phyloP scores from a whole-genome alignment of 2,888 invertebrate genomes.

The Ichneumoninae sp. region DNA sequence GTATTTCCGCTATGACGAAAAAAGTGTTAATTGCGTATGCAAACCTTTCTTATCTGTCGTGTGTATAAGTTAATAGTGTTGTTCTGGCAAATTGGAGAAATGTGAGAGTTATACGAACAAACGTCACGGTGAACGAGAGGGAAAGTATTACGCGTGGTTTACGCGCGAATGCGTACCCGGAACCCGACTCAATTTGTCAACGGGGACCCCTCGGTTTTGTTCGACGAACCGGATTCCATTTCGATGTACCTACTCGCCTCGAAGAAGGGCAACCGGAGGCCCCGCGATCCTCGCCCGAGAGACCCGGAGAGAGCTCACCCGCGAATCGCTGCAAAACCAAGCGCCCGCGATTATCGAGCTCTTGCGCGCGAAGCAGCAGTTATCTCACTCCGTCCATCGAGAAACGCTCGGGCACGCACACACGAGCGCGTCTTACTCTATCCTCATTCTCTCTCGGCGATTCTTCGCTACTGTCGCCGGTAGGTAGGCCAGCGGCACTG shows the following conservation, averaged over 20 bases:
- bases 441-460: background rate
- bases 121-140: background rate
- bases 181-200: slow-evolving; percentile 81
- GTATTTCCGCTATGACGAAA: background rate
- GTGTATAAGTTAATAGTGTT: background rate
- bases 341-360: slow-evolving; percentile 58
- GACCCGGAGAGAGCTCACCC: slow-evolving; percentile 42
- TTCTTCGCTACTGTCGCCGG: slow-evolving; percentile 30
- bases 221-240: slow-evolving; percentile 81
- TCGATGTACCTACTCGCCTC: slow-evolving; percentile 74
- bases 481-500: slow-evolving; percentile 43
- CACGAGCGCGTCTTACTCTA: slow-evolving; percentile 28
- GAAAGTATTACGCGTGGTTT: slow-evolving; percentile 59
- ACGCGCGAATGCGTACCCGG: slow-evolving; percentile 74
- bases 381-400: slow-evolving; percentile 59
- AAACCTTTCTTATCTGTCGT: background rate
- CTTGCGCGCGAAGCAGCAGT: slow-evolving; percentile 39
- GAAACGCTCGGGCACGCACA: slow-evolving; percentile 31
- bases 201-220: slow-evolving; percentile 79
- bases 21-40: background rate
- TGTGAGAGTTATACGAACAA: background rate
- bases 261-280: slow-evolving; percentile 68
- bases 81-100: slow-evolving; percentile 19
- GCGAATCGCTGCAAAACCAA: slow-evolving; percentile 61
- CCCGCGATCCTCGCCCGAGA: slow-evolving; percentile 51